A percentile compares a stretch with the other conserved stretches of the same genome.
Conservation (phyloP, 1,140 invertebrate genomes). For the Drosophila setifemur region DNA sequence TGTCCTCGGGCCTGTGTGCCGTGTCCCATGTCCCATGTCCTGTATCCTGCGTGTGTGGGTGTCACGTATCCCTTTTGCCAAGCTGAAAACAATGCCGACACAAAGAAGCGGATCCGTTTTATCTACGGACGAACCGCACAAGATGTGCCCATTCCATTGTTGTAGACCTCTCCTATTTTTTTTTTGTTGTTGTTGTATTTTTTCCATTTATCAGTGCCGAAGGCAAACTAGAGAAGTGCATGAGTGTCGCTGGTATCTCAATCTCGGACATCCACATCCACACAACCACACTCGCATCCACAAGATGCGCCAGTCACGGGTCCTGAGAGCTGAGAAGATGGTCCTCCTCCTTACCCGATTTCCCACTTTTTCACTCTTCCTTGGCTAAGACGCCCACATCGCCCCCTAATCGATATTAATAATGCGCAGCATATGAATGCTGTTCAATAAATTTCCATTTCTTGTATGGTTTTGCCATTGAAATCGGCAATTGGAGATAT, state of each 20-base stretch:
- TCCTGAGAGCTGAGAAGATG: conserved; percentile 3
- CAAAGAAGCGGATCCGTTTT: conserved; percentile 4
- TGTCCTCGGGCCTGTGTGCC: conserved; percentile 1
- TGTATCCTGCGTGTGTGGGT: neutral
- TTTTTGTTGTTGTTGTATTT: no score
- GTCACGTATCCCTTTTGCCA: conserved; percentile 31
- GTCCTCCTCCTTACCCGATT: neutral
- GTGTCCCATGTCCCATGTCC: no score
- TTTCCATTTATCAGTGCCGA: conserved; percentile 35
- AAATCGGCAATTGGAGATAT: conserved; percentile 48
- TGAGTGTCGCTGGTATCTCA: conserved; percentile 31
- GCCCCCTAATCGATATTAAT: conserved; percentile 73
- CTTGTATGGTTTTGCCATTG: conserved; percentile 40
- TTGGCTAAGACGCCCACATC: conserved; percentile 9
- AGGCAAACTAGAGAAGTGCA: conserved; percentile 27
- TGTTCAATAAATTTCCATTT: conserved; percentile 74
- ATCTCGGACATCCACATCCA: conserved; percentile 18
- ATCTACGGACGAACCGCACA: neutral
- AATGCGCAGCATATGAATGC: conserved; percentile 71
- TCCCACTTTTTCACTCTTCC: neutral
- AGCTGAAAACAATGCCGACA: conserved; percentile 19
- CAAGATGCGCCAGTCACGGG: conserved; percentile 46
- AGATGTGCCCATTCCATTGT: conserved; percentile 1
- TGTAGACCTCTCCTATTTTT: conserved; percentile 12
- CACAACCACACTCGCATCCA: neutral